A percentile compares a stretch with the other conserved stretches of the same genome.
Evolutionary conservation across 2,113 vertebrate species (phyloP).

Genomic region (Baryphthengus martii): DNA sequence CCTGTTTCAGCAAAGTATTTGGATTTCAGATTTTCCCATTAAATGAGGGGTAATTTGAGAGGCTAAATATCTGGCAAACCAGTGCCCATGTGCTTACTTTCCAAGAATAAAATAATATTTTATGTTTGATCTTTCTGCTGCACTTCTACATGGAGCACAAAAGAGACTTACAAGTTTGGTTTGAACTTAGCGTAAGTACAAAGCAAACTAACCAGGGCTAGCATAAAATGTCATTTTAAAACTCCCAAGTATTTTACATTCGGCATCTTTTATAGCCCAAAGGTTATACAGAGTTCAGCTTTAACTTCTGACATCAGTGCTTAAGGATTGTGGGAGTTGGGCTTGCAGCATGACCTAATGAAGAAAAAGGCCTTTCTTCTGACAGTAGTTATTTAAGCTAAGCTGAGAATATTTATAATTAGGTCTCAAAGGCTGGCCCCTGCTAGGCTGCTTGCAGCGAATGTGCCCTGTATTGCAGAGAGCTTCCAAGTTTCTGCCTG

Average conservation of each 20-base stretch:
- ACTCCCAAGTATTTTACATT: background rate
- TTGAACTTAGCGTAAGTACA: background rate
- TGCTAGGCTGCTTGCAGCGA: background rate
- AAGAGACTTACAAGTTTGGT: background rate
- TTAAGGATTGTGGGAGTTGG: background rate
- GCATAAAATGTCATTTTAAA: background rate
- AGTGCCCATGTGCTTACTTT: background rate
- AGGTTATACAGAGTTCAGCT: constrained; percentile 16
- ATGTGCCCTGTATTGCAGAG: background rate
- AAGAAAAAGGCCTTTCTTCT: background rate
- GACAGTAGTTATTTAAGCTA: background rate
- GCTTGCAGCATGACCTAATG: background rate
- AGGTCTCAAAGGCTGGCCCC: background rate
- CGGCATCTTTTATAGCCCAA: background rate
- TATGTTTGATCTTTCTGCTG: background rate
- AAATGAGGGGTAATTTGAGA: background rate
- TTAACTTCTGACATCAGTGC: background rate
- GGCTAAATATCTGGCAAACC: background rate
- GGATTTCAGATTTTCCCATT: background rate
- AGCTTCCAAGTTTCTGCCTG: background rate
- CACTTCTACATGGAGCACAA: background rate
- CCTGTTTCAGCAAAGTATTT: background rate
- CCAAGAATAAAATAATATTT: background rate
- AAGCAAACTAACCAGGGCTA: background rate
- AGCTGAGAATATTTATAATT: background rate